Conservation (phyloP, 2,113 vertebrate genomes). For the Saguinus imperator region DNA sequence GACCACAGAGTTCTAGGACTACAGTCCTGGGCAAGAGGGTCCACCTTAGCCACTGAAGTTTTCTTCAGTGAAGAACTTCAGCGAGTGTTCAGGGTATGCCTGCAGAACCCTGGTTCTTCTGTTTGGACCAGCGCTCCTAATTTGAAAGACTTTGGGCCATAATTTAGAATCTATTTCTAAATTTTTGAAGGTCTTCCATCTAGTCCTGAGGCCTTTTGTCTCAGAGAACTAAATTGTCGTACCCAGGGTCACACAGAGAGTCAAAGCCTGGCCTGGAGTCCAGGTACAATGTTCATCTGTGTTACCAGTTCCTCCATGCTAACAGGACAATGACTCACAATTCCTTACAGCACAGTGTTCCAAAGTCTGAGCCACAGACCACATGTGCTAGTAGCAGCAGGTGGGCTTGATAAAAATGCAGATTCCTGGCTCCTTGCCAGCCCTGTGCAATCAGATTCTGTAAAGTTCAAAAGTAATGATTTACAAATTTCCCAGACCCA, state of each 20-base stretch:
- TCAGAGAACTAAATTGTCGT: background rate
- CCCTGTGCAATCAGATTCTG: background rate
- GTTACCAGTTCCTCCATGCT: background rate
- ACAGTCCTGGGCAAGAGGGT: background rate
- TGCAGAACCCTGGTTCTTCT: background rate
- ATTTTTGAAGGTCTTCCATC: background rate
- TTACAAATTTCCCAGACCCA: background rate
- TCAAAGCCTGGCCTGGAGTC: background rate
- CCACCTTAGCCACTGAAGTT: background rate
- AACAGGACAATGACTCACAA: background rate
- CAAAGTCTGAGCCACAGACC: background rate
- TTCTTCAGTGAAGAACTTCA: background rate
- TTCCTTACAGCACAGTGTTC: background rate
- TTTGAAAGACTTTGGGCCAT: background rate
- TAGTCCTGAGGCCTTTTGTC: background rate
- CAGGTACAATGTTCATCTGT: background rate
- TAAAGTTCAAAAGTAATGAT: conserved; percentile 18
- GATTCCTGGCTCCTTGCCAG: background rate
- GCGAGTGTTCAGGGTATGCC: background rate
- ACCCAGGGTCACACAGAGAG: background rate
- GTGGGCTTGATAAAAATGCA: background rate
- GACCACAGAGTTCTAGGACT: background rate
- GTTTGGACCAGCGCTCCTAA: background rate
- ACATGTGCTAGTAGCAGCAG: background rate
- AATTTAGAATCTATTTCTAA: background rate